Percentiles rank a stretch among this genome's conserved stretches.
Conservation (phyloP, 2,888 invertebrate genomes). For the Hydroisotoma schaefferi region DNA sequence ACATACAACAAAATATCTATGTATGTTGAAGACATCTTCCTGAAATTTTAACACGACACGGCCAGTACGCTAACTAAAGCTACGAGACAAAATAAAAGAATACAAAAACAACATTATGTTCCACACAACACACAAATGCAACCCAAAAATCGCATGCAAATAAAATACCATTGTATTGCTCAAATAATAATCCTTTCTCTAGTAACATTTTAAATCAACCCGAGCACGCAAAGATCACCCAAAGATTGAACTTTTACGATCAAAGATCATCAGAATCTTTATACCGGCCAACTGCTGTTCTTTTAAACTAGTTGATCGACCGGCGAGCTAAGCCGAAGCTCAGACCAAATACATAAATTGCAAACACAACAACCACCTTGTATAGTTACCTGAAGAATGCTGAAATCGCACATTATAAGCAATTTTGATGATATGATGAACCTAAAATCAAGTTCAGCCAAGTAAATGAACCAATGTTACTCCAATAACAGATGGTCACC, state of each 20-base stretch:
- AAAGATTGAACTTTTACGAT: neutral
- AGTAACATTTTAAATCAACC: neutral
- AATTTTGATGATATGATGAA: too few species aligned
- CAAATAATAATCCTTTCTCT: too few species aligned
- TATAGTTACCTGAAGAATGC: constrained; percentile 4
- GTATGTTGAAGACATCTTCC: too few species aligned
- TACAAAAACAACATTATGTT: too few species aligned
- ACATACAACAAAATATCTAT: too few species aligned
- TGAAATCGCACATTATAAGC: neutral
- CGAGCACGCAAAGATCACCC: neutral
- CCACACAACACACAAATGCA: too few species aligned
- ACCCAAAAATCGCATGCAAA: too few species aligned
- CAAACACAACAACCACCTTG: neutral
- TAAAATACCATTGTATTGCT: too few species aligned
- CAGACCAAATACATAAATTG: neutral
- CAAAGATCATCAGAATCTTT: neutral
- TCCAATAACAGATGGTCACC: too few species aligned
- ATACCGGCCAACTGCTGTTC: neutral
- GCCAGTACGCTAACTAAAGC: too few species aligned
- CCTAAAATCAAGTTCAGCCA: constrained; percentile 3
- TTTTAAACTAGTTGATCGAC: constrained; percentile 8
- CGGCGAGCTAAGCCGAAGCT: constrained; percentile 4
- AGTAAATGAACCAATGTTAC: constrained; percentile 7
- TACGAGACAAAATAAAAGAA: too few species aligned
- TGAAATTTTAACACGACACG: too few species aligned